Evolutionary conservation across 2,888 invertebrate species (phyloP).

Genomic region (Globia sparganii): DNA sequence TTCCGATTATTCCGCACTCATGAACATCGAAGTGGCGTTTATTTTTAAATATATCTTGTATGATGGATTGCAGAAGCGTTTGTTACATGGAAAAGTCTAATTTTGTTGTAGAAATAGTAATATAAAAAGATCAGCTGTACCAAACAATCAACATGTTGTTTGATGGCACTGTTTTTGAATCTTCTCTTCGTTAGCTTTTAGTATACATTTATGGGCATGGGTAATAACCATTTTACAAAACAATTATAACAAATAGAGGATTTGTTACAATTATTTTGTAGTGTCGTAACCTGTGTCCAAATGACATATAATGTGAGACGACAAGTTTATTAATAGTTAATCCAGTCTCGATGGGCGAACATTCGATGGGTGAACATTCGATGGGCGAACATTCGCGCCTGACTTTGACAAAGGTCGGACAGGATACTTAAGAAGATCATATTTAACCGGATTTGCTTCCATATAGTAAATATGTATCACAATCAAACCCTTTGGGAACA

Average conservation of each 20-base stretch:
- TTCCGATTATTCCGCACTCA: slow-evolving; percentile 36
- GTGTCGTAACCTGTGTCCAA: slow-evolving; percentile 8
- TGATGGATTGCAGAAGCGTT: slow-evolving; percentile 30
- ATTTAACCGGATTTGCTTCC: slow-evolving; percentile 56
- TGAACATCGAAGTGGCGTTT: slow-evolving; percentile 22
- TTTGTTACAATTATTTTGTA: background rate
- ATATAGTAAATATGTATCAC: slow-evolving; percentile 53
- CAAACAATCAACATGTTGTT: background rate
- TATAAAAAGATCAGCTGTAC: background rate
- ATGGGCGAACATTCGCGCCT: slow-evolving; percentile 37
- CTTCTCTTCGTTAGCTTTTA: background rate
- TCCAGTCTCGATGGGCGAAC: slow-evolving; percentile 51
- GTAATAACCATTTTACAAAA: background rate
- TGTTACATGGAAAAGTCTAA: background rate
- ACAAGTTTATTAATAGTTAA: slow-evolving; percentile 60
- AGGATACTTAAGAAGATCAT: slow-evolving; percentile 64
- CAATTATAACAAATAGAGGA: background rate
- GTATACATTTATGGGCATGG: background rate
- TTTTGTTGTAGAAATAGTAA: background rate
- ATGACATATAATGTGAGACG: slow-evolving; percentile 24
- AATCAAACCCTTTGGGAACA: slow-evolving; percentile 49
- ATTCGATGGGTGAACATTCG: too few relatives aligned
- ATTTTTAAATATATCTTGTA: slow-evolving; percentile 31
- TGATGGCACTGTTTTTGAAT: background rate
- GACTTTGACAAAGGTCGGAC: slow-evolving; percentile 69